A percentile compares a stretch with the other conserved stretches of the same genome.
Conservation (phyloP, 2,113 vertebrate genomes). For the Reinhardtius hippoglossoides region DNA sequence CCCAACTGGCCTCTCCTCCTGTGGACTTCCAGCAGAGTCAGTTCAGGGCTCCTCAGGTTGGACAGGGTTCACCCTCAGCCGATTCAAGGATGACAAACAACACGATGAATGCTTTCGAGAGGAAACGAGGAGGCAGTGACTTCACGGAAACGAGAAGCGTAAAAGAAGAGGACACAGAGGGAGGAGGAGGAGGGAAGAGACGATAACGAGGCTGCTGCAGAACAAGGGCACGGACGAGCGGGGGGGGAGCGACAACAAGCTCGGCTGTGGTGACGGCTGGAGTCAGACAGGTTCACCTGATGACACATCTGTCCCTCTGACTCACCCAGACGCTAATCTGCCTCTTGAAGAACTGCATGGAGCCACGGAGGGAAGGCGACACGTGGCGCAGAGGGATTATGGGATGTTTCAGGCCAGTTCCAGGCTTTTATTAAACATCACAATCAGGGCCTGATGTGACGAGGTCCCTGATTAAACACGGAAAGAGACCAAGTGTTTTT, state of each 20-base stretch:
- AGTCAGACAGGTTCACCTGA: conserved; percentile 62
- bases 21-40: no score
- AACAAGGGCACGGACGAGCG: conserved; percentile 42
- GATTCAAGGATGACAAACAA: background rate
- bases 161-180: conserved; percentile 22
- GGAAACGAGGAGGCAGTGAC: conserved; percentile 19
- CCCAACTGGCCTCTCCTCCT: no score
- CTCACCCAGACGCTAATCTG: conserved; percentile 58
- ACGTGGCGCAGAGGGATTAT: conserved; percentile 20
- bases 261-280: conserved; percentile 10
- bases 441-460: background rate
- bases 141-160: background rate
- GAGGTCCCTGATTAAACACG: no score
- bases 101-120: background rate
- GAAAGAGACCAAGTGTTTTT: no score
- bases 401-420: background rate
- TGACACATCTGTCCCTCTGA: conserved; percentile 61
- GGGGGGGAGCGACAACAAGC: conserved; percentile 5
- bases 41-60: no score
- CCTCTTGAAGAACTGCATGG: conserved; percentile 3
- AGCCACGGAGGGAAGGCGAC: background rate
- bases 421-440: background rate
- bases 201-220: background rate
- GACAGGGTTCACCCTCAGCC: no score
- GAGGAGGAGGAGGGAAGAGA: background rate